These are phyloP conservation scores for Lasiommata megera DNA, from an alignment of 2,888 invertebrate species.

Conservation along the genomic window DNA sequence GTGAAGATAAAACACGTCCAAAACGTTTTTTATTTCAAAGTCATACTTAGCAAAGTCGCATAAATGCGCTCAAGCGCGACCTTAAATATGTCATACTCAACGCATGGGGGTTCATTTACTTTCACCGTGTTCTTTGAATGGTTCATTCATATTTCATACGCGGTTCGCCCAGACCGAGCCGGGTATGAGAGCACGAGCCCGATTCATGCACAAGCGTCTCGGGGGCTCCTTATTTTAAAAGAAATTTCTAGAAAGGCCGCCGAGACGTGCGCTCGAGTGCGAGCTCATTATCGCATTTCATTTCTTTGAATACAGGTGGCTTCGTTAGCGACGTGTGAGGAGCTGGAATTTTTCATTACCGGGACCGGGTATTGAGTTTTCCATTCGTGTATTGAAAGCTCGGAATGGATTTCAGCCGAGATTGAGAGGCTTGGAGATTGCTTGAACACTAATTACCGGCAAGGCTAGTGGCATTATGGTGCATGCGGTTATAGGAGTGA, in stretches of 20 bases:
- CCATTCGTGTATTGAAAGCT: conserved; percentile 38
- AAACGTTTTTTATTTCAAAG: too few species aligned
- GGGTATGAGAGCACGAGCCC: conserved; percentile 35
- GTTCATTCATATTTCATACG: conserved; percentile 20
- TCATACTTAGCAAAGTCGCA: too few species aligned
- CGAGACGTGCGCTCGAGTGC: conserved; percentile 56
- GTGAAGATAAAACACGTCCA: too few species aligned
- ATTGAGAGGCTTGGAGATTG: conserved; percentile 25
- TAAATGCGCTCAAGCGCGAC: not conserved
- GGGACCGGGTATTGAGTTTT: conserved; percentile 47
- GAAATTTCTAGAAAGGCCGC: conserved; percentile 54
- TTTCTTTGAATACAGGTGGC: conserved; percentile 57
- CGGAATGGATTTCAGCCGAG: conserved; percentile 39
- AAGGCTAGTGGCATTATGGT: not conserved
- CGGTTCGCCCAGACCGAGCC: conserved; percentile 29
- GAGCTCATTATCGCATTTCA: conserved; percentile 61
- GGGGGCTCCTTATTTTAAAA: conserved; percentile 48
- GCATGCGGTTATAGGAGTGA: too few species aligned
- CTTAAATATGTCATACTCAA: conserved; percentile 16
- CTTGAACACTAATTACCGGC: conserved; percentile 20
- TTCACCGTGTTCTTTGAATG: conserved; percentile 18
- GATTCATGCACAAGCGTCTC: conserved; percentile 50
- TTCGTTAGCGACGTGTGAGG: conserved; percentile 50
- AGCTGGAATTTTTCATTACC: conserved; percentile 75
- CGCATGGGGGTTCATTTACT: conserved; percentile 28